Conservation (phyloP, 2,113 vertebrate species). For the Alligator sinensis region DNA sequence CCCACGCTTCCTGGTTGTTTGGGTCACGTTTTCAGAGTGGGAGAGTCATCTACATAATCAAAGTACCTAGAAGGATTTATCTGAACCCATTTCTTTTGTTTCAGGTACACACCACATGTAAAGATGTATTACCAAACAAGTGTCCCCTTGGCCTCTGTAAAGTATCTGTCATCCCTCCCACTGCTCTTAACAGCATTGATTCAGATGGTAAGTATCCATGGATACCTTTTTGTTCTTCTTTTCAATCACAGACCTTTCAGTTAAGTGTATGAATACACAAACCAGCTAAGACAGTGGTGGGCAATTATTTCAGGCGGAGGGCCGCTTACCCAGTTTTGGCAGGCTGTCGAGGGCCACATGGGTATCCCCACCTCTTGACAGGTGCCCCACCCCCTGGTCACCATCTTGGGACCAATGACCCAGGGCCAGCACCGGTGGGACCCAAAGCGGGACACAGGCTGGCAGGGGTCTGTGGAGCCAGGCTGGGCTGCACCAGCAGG, state of each 20-base stretch:
- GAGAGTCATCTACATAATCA: neutral
- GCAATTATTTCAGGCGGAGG: no score
- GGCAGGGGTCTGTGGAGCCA: no score
- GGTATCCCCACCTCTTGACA: no score
- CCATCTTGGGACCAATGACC: no score
- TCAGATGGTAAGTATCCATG: constrained; percentile 88
- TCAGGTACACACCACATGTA: constrained; percentile 93
- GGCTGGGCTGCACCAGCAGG: no score
- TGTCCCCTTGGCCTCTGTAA: constrained; percentile 97
- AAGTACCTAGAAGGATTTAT: neutral
- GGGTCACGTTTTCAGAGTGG: neutral
- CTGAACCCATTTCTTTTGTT: neutral
- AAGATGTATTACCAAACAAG: constrained; percentile 89
- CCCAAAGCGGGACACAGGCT: no score
- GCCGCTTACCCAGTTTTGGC: no score
- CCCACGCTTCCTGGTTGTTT: neutral
- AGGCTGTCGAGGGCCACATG: no score
- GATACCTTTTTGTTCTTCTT: neutral
- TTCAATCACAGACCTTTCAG: neutral
- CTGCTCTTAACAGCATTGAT: constrained; percentile 97
- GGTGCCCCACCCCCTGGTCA: no score
- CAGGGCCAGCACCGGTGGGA: no score
- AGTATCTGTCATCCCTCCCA: constrained; percentile 97
- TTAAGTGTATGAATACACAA: neutral
- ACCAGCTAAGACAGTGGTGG: no score